Percentiles rank a stretch among this genome's conserved stretches.
Evolutionary conservation across 2,797 vertebrate genomes (phyloP).

Genomic region (Acrossocheilus fasciatus): DNA sequence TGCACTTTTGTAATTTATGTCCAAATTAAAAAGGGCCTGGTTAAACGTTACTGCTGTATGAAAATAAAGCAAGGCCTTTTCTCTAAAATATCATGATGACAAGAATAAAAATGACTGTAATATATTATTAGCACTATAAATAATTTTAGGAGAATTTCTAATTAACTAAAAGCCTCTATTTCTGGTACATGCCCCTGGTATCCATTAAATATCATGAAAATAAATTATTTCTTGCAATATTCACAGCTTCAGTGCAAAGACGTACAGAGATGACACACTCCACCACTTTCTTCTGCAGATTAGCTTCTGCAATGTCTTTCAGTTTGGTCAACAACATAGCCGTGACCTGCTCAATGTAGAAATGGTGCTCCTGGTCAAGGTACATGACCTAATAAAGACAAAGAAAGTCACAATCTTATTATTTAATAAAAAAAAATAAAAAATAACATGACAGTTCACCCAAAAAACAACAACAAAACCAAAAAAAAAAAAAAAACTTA

Average conservation of each 20-base stretch:
- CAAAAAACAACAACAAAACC: no score
- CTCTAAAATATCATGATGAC: not conserved
- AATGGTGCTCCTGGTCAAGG: conserved; percentile 80
- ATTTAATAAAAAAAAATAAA: not conserved
- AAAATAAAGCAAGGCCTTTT: not conserved
- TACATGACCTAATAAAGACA: conserved; percentile 78
- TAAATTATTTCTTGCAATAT: not conserved
- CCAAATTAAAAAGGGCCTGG: not conserved
- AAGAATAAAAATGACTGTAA: not conserved
- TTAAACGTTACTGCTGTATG: not conserved
- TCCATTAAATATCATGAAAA: conserved; percentile 21
- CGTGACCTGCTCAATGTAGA: conserved; percentile 82
- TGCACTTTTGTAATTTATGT: conserved; percentile 5
- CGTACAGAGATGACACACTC: conserved; percentile 87
- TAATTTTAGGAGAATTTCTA: conserved; percentile 9
- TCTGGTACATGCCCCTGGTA: conserved; percentile 9
- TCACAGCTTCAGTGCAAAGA: conserved; percentile 39
- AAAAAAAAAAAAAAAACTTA: not conserved
- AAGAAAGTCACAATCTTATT: not conserved
- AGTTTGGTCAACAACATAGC: conserved; percentile 86
- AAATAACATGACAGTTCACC: not conserved
- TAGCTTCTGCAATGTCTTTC: conserved; percentile 83
- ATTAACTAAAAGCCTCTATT: conserved; percentile 6
- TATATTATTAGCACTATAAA: not conserved
- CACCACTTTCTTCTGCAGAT: conserved; percentile 82